Base-by-base conservation (phyloP, 2,113 vertebrate species). In the Larimichthys polyactis region DNA sequence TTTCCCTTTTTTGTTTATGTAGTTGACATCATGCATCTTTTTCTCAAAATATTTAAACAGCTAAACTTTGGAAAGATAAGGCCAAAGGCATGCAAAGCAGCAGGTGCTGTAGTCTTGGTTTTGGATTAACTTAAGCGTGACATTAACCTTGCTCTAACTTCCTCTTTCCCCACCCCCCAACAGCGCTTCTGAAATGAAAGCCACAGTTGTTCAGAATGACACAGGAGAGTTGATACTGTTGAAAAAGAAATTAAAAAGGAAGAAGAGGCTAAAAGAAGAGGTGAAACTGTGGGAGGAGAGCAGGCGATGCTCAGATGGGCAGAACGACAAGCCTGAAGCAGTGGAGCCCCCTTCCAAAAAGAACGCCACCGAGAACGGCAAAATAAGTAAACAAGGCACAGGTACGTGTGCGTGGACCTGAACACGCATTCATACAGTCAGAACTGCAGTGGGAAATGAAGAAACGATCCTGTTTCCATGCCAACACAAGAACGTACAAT, bases 201-300 rank as follows among this genome's bases (percentile, higher is more conserved):
- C 72, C 6, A 1, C 71, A 11, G 58, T 19, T 2, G 0, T 32
- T n/a, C n/a, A 58, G 32, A 85, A 48, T 2, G 62, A 85, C 22
- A 16, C 16, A 2, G 36, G 2, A 15, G 75, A 69, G 60, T 52
- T 77, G n/a, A 75, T 57, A 1, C 40, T 7, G 0, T 4, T 0
- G 81, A 92, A 64, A 58, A 92, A 91, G 83, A 94, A 78, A 49
- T 73, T 75, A 75, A 95, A 91, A 82, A 91, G 87, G 46, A 92
- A 93, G 55, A 88, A 87, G 82, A 90, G 75, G 22, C 46, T 82
- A 77, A 88, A 94, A 89, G 93, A 93, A 78, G 86, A 93, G 44
- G 32, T 24, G 14, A 55, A 1, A 17, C 85, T 44, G 57, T 79
- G 58, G 68, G 81, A 89, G 58, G 82, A 90, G 72, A 90, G 87